Evolutionary conservation across 2,797 vertebrate genomes (phyloP).

Genomic region (Muraenolepis orangiensis): DNA sequence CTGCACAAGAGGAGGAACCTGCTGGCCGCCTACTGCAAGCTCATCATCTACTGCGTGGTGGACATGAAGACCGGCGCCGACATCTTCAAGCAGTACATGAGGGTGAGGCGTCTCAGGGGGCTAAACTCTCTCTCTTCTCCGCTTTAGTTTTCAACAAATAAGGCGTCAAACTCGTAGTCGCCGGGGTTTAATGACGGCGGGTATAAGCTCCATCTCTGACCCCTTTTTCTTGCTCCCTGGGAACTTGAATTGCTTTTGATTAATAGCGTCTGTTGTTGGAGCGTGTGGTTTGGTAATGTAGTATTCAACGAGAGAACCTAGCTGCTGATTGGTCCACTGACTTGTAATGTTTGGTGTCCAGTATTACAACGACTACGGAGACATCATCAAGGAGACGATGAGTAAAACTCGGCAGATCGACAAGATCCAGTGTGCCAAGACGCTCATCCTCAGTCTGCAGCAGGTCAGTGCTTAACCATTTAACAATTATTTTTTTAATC

Average conservation of each 20-base stretch:
- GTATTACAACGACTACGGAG: slow-evolving; percentile 99
- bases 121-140: too few relatives aligned
- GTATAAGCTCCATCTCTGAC: too few relatives aligned
- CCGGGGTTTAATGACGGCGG: too few relatives aligned
- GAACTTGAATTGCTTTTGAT: background rate
- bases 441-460: slow-evolving; percentile 97
- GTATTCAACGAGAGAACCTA: too few relatives aligned
- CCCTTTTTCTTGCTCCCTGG: too few relatives aligned
- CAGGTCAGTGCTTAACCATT: slow-evolving; percentile 91
- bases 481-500: too few relatives aligned
- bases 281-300: background rate
- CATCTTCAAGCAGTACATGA: slow-evolving; percentile 99
- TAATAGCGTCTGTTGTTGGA: background rate
- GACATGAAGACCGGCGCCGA: slow-evolving; percentile 99
- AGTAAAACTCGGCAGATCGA: slow-evolving; percentile 98
- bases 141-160: too few relatives aligned
- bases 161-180: background rate
- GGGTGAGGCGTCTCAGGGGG: slow-evolving; percentile 80
- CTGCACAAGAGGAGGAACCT: slow-evolving; percentile 98
- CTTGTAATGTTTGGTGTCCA: slow-evolving; percentile 45
- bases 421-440: slow-evolving; percentile 99
- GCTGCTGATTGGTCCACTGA: background rate
- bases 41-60: slow-evolving; percentile 98
- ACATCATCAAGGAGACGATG: slow-evolving; percentile 99
- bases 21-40: slow-evolving; percentile 96